phyloP scores from a whole-genome alignment of 2,113 vertebrate species.

The Aegithalos caudatus region DNA sequence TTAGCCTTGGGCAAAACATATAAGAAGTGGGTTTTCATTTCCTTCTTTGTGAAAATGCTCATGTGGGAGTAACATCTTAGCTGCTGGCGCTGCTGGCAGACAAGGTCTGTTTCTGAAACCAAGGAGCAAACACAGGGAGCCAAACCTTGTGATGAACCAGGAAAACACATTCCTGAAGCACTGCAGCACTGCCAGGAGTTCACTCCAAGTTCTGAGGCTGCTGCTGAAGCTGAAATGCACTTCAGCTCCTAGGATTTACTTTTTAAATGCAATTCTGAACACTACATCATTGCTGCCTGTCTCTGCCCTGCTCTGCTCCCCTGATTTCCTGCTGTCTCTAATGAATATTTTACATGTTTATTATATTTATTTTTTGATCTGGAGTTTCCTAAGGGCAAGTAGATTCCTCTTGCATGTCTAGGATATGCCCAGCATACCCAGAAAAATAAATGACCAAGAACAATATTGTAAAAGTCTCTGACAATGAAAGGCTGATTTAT shows the following conservation, averaged over 20 bases:
- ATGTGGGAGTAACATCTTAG: background rate
- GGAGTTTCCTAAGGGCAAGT: background rate
- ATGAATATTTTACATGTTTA: background rate
- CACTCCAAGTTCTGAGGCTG: background rate
- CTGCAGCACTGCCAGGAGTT: background rate
- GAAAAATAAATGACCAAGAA: background rate
- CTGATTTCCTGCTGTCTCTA: background rate
- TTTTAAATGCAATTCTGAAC: background rate
- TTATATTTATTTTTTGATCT: background rate
- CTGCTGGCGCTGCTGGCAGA: background rate
- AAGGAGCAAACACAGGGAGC: background rate
- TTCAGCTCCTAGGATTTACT: background rate
- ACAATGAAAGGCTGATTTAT: background rate
- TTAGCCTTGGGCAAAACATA: background rate
- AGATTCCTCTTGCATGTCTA: background rate
- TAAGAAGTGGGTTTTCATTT: background rate
- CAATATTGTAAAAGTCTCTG: background rate
- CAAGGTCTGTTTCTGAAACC: background rate
- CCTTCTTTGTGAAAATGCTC: background rate
- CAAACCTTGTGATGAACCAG: fast-evolving
- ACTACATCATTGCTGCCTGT: background rate
- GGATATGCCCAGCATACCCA: background rate
- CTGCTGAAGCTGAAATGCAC: background rate
- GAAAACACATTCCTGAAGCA: background rate
- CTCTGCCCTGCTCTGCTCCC: background rate